Conservation (phyloP, 2,888 invertebrate genomes). For the Drosophila koepferae region DNA sequence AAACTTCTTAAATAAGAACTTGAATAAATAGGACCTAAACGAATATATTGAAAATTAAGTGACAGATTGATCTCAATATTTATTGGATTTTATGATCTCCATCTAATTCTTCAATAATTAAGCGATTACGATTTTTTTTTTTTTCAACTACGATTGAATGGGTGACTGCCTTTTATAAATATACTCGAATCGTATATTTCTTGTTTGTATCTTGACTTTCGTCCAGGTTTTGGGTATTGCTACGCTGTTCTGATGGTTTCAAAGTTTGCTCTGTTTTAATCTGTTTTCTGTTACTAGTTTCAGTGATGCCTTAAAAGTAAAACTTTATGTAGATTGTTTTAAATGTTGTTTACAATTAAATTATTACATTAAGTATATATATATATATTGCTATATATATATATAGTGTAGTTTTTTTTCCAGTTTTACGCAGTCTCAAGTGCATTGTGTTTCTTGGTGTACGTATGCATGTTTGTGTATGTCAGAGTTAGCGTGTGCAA, state of each 20-base stretch:
- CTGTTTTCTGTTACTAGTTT: slow-evolving; percentile 25
- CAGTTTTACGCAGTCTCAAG: slow-evolving; percentile 73
- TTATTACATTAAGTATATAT: slow-evolving; percentile 73
- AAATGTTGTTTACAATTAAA: slow-evolving; percentile 72
- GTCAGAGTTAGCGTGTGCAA: slow-evolving; percentile 33
- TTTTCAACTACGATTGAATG: slow-evolving; percentile 11
- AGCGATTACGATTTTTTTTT: slow-evolving; percentile 10
- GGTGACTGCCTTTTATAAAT: slow-evolving; percentile 30
- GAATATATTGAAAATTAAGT: not conserved
- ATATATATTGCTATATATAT: slow-evolving; percentile 4
- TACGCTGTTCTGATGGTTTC: slow-evolving; percentile 23
- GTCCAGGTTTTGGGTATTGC: slow-evolving; percentile 36
- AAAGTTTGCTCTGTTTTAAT: slow-evolving; percentile 18
- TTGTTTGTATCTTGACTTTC: slow-evolving; percentile 27
- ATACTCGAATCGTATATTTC: not conserved
- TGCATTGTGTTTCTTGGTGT: slow-evolving; percentile 59
- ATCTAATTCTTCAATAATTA: slow-evolving; percentile 7
- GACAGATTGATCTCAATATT: slow-evolving; percentile 34
- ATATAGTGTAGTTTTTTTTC: slow-evolving; percentile 4
- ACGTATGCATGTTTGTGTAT: slow-evolving; percentile 17
- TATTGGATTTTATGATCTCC: slow-evolving; percentile 22
- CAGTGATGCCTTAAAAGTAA: slow-evolving; percentile 58
- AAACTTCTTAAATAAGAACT: not conserved
- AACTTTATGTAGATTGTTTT: slow-evolving; percentile 56
- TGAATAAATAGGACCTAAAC: not conserved